Percentiles rank a stretch among this genome's conserved stretches.
These are phyloP conservation scores for Heliornis fulica DNA, from an alignment of 2,113 vertebrate species.

Conservation along the genomic window DNA sequence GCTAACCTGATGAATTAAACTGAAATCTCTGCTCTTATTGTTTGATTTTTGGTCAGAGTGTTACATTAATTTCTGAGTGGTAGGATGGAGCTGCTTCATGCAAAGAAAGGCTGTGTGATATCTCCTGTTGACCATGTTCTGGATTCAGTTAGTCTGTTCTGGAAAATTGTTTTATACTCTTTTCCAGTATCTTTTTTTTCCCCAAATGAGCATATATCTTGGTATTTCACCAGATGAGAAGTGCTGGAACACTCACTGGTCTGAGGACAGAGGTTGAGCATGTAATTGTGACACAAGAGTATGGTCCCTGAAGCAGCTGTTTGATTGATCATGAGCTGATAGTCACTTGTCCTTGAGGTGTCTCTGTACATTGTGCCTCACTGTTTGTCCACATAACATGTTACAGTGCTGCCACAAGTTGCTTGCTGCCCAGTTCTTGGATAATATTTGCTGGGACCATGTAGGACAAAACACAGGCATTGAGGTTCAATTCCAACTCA, in stretches of 20 bases:
- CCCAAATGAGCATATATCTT: rapidly evolving
- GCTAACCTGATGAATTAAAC: neutral
- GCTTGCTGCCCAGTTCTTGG: neutral
- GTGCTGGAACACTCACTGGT: neutral
- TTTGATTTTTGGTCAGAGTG: neutral
- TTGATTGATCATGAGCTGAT: neutral
- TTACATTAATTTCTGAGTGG: neutral
- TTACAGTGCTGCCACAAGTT: too few relatives aligned
- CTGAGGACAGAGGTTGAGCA: neutral
- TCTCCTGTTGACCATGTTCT: neutral
- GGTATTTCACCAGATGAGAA: neutral
- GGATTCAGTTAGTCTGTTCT: neutral
- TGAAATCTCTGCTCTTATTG: neutral
- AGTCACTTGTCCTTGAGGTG: neutral
- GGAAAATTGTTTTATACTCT: neutral
- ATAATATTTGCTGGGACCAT: neutral
- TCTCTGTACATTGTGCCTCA: rapidly evolving
- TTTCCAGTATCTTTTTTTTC: neutral
- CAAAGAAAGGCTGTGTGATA: neutral
- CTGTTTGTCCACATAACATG: neutral
- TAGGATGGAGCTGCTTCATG: neutral
- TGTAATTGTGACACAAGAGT: neutral
- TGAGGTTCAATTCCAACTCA: neutral
- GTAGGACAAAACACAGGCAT: neutral
- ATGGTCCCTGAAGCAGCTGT: neutral